Evolutionary conservation across 2,797 vertebrate genomes (phyloP).

Genomic region (Coilia nasus): DNA sequence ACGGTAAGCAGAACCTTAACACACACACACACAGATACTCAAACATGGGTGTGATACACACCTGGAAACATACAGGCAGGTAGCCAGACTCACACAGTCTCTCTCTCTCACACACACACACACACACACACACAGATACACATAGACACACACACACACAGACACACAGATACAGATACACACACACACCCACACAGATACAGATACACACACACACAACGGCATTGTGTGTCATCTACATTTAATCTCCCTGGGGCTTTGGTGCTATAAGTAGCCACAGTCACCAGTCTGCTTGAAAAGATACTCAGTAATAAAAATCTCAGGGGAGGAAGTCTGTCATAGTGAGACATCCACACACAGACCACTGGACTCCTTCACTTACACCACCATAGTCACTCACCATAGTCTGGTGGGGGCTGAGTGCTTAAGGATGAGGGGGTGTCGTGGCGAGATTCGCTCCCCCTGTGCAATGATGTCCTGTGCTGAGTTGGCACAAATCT

Average conservation of each 20-base stretch:
- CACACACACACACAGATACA: background rate
- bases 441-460: background rate
- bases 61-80: background rate
- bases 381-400: too few relatives aligned
- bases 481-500: background rate
- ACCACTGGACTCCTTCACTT: background rate
- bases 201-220: background rate
- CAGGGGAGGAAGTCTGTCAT: constrained; percentile 7
- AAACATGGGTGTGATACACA: background rate
- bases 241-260: too few relatives aligned
- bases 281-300: too few relatives aligned
- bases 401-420: too few relatives aligned
- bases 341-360: background rate
- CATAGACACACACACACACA: background rate
- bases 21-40: background rate
- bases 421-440: background rate
- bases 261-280: too few relatives aligned
- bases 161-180: background rate
- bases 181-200: background rate
- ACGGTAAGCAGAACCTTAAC: constrained; percentile 78
- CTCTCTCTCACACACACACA: background rate
- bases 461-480: background rate
- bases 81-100: background rate
- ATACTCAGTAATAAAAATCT: too few relatives aligned
- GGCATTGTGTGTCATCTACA: too few relatives aligned